Evolutionary conservation across 2,888 invertebrate species (phyloP), one percentile per base, ranked within the genome.

Genomic region (Cheilosia scutellata): DNA sequence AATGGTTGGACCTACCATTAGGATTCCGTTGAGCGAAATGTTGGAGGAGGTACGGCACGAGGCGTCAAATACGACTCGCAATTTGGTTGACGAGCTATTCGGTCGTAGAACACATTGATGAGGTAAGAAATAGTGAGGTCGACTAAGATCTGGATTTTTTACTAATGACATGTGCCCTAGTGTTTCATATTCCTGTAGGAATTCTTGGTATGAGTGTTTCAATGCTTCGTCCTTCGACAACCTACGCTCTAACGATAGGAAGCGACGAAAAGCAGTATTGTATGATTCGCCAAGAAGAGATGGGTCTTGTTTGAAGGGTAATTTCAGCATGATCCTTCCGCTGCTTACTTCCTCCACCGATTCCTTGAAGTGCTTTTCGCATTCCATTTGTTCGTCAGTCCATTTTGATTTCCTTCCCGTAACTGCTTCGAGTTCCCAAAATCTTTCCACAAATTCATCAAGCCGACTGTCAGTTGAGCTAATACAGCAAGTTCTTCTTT

Each of bases 1-100:
- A 4, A 87, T 70, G 3, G 79, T 83, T 2, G 87, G 79, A 1
- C 87, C 84, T 33, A 82, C 79, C 71, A 86, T 83, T 11, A 82
- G 58, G 11, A 87, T 87, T 37, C 87, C 86, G 29, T 87, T 87
- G 2, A 83, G 53, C 5, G 87, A 78, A 25, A 58, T 53, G 62
- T 57, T 78, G 4, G 83, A 66, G 1, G 83, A 72, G 1, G 82
- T 82, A 25, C 47, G 55, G 33, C 37, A 66, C 3, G 66, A 66
- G 6, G 27, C 44, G 6, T 62, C 44, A 16, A 62, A 62, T 2
- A 65, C 65, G 0, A 49, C 37, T 33, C 65, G 7, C 5, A 58
- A 31, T 49, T 87, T 88, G 1, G 87, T 83, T 13, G 66, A 66
- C 5, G 65, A 47, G 20, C 87, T 68, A 6, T 63, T 25, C 3